Conservation (phyloP, 1,140 invertebrate species). For the Zaprionus inermis region DNA sequence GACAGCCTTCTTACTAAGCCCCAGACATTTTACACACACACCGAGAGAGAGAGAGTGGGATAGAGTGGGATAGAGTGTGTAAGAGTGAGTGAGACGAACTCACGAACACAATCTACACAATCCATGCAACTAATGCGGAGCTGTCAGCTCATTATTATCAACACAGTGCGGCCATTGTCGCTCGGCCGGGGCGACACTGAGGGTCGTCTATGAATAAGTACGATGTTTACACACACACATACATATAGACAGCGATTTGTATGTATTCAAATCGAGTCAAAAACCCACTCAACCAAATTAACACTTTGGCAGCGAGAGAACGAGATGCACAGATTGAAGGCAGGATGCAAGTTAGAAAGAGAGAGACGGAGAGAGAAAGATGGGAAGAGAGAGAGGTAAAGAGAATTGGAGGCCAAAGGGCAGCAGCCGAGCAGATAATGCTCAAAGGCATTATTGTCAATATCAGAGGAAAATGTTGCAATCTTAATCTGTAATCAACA, state of each 20-base stretch:
- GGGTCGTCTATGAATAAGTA: slow-evolving; percentile 15
- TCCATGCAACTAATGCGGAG: slow-evolving; percentile 79
- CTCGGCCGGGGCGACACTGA: slow-evolving; percentile 17
- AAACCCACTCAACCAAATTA: slow-evolving; percentile 82
- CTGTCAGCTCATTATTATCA: slow-evolving; percentile 82
- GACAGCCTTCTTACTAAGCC: slow-evolving; percentile 79
- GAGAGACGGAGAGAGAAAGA: not conserved
- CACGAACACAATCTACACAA: slow-evolving; percentile 47
- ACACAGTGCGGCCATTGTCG: slow-evolving; percentile 64
- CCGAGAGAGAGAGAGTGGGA: not conserved
- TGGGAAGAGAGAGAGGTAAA: not conserved
- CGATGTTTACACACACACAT: slow-evolving; percentile 21
- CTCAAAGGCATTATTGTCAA: slow-evolving; percentile 79
- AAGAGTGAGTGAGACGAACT: not conserved
- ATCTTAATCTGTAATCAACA: slow-evolving; percentile 83
- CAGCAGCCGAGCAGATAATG: slow-evolving; percentile 54
- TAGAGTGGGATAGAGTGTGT: not conserved
- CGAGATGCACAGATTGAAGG: slow-evolving; percentile 7
- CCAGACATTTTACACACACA: slow-evolving; percentile 73
- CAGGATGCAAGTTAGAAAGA: not conserved
- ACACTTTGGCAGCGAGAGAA: slow-evolving; percentile 57
- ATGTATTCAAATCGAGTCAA: slow-evolving; percentile 77
- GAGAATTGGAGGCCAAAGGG: slow-evolving; percentile 42
- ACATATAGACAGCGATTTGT: slow-evolving; percentile 10
- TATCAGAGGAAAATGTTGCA: slow-evolving; percentile 77